Percentiles rank a stretch among this genome's conserved stretches.
These are phyloP conservation scores for Pantherophis alleghaniensis DNA, from an alignment of 2,797 vertebrate genomes.

Conservation along the genomic window DNA sequence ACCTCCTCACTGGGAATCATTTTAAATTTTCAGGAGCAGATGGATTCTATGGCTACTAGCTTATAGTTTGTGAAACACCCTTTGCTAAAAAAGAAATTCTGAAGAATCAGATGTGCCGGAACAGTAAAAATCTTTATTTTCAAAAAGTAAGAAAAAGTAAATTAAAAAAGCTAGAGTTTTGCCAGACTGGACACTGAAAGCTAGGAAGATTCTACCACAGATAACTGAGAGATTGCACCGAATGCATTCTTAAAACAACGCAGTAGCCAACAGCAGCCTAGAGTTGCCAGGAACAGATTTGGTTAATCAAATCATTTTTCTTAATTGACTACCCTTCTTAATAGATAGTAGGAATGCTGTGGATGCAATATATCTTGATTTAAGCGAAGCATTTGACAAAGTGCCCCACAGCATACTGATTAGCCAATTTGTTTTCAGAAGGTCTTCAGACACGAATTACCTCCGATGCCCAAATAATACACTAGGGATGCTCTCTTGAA, in stretches of 20 bases:
- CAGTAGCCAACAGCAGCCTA: neutral
- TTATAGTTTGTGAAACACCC: neutral
- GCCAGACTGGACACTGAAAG: neutral
- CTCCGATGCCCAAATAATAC: neutral
- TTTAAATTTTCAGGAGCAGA: neutral
- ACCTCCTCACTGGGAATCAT: neutral
- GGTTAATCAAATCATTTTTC: neutral
- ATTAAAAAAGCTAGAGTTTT: neutral
- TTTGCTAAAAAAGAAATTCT: neutral
- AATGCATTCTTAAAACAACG: neutral
- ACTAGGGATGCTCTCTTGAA: neutral
- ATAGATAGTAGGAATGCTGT: neutral
- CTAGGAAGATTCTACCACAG: neutral
- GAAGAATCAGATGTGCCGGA: neutral
- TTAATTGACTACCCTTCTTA: neutral
- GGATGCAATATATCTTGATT: neutral
- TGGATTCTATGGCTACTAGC: neutral
- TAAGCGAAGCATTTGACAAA: neutral
- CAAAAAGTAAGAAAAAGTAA: neutral
- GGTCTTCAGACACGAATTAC: neutral
- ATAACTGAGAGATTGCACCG: neutral
- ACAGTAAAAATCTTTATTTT: neutral
- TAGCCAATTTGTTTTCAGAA: neutral
- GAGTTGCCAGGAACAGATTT: neutral
- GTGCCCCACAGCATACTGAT: neutral